Percentiles rank a stretch among this genome's conserved stretches.
Conservation (phyloP, 2,888 invertebrate genomes). For the Neoascia interrupta region DNA sequence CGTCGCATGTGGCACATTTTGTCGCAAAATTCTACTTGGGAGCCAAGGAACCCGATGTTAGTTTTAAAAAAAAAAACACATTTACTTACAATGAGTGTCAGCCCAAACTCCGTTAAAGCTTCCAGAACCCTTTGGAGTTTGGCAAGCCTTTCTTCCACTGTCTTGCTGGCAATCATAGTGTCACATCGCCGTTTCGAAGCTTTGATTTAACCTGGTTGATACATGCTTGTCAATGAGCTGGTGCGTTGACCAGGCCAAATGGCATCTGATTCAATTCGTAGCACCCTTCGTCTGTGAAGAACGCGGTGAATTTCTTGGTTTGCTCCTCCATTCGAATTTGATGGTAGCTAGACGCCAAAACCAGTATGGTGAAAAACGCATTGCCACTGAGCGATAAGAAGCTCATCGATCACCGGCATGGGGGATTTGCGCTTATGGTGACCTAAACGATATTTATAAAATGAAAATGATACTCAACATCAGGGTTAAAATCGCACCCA, state of each 20-base stretch:
- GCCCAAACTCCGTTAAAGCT: background rate
- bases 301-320: background rate
- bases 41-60: background rate
- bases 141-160: background rate
- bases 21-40: background rate
- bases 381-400: background rate
- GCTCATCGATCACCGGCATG: conserved; percentile 29
- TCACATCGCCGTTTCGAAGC: background rate
- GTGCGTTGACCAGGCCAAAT: too few species aligned
- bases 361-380: conserved; percentile 17
- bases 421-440: conserved; percentile 22
- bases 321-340: conserved; percentile 24
- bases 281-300: background rate
- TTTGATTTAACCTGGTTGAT: background rate
- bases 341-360: conserved; percentile 27
- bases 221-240: conserved; percentile 1
- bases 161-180: background rate
- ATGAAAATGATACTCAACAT: too few species aligned
- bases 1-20: too few species aligned
- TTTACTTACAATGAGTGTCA: background rate
- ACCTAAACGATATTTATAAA: too few species aligned
- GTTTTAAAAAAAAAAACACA: background rate
- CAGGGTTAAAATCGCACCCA: too few species aligned
- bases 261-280: background rate
- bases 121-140: background rate